These are phyloP conservation scores for Seladonia tumulorum DNA, from an alignment of 2,888 invertebrate genomes.

Conservation along the genomic window DNA sequence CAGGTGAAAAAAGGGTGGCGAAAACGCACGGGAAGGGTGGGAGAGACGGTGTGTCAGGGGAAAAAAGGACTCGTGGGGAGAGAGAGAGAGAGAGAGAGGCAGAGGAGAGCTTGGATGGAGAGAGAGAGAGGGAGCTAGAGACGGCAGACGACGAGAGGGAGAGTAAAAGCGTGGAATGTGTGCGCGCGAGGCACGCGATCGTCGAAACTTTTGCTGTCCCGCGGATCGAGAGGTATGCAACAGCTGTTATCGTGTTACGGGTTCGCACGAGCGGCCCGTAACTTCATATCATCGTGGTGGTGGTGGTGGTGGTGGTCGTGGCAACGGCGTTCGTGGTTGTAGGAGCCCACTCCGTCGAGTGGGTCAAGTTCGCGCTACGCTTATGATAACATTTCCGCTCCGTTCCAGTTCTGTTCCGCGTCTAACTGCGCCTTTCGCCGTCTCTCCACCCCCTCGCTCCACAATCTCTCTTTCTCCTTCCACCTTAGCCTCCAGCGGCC, in stretches of 20 bases:
- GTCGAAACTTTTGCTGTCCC: slow-evolving; percentile 80
- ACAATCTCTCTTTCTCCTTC: slow-evolving; percentile 8
- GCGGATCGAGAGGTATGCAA: slow-evolving; percentile 77
- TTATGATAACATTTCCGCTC: slow-evolving; percentile 81
- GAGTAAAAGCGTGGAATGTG: slow-evolving; percentile 34
- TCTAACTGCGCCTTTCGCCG: slow-evolving; percentile 64
- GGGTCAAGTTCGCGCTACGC: slow-evolving; percentile 83
- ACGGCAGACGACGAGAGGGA: slow-evolving; percentile 29
- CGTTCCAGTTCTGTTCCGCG: slow-evolving; percentile 69
- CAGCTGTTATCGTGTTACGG: slow-evolving; percentile 83
- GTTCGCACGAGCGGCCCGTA: slow-evolving; percentile 82
- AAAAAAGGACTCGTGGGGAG: neutral
- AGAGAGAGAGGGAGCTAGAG: slow-evolving; percentile 24
- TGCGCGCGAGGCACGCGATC: slow-evolving; percentile 67
- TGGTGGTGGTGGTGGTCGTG: slow-evolving; percentile 24
- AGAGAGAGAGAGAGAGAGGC: slow-evolving; percentile 11
- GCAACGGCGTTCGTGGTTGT: slow-evolving; percentile 23
- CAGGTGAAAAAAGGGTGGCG: slow-evolving; percentile 20
- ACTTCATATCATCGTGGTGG: slow-evolving; percentile 79
- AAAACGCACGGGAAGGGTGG: slow-evolving; percentile 35
- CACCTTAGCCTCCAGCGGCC: slow-evolving; percentile 8
- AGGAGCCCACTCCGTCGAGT: slow-evolving; percentile 75
- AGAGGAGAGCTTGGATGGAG: neutral
- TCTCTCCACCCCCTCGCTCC: neutral
- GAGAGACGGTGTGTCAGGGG: slow-evolving; percentile 11